These are phyloP conservation scores for Troides helena DNA, from an alignment of 2,888 invertebrate genomes.

Conservation along the genomic window DNA sequence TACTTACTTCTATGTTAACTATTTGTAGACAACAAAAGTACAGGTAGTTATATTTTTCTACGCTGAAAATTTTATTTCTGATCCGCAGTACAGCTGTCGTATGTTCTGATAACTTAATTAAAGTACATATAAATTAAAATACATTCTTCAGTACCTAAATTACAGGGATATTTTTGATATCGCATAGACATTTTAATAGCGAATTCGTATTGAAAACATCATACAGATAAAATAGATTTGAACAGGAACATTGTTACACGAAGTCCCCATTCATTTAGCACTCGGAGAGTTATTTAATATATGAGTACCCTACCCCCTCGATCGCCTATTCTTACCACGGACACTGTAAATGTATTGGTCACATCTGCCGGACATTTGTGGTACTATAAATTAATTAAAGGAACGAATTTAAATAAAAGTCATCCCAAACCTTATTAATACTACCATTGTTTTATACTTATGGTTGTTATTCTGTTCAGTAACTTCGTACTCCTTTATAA, in stretches of 20 bases:
- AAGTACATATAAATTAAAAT: too few species aligned
- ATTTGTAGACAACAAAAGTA: too few species aligned
- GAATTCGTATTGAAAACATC: neutral
- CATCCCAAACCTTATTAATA: too few species aligned
- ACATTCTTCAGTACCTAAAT: too few species aligned
- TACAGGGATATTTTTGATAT: neutral
- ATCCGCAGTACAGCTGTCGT: too few species aligned
- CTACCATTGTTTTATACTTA: too few species aligned
- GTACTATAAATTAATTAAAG: slow-evolving; percentile 51
- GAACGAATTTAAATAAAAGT: slow-evolving; percentile 57
- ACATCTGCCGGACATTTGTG: slow-evolving; percentile 69
- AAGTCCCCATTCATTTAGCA: slow-evolving; percentile 77
- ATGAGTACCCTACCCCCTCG: slow-evolving; percentile 66
- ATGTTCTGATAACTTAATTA: too few species aligned
- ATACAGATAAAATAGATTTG: neutral
- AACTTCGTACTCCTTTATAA: too few species aligned
- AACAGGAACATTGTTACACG: slow-evolving; percentile 40
- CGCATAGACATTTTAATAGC: neutral
- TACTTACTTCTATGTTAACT: too few species aligned
- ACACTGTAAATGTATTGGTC: slow-evolving; percentile 69
- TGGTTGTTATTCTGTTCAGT: too few species aligned
- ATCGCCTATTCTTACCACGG: slow-evolving; percentile 50
- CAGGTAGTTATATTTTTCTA: too few species aligned
- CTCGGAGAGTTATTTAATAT: slow-evolving; percentile 78
- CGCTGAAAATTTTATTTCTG: too few species aligned